Conservation (phyloP, 2,113 vertebrate species). For the Pteruthius melanotis region DNA sequence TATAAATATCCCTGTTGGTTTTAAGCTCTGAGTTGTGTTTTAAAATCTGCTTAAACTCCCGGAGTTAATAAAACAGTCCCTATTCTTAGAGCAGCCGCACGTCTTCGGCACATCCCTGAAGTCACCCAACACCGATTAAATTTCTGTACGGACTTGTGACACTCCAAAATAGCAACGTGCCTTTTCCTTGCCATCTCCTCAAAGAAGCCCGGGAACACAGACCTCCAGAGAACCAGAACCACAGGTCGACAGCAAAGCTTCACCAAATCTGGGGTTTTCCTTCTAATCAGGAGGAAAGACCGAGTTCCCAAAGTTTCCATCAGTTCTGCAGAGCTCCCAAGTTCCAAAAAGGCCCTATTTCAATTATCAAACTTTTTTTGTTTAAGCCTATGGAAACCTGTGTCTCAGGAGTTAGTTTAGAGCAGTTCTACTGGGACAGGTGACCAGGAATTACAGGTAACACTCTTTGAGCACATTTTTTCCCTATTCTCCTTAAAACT, state of each 20-base stretch:
- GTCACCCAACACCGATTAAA: background rate
- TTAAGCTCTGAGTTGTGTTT: accelerated
- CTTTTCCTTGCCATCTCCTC: background rate
- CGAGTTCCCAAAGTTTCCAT: background rate
- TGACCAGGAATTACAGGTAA: background rate
- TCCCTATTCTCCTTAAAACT: no score
- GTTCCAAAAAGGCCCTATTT: background rate
- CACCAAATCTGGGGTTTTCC: accelerated
- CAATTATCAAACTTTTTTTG: accelerated
- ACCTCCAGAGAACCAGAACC: background rate
- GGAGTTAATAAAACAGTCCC: background rate
- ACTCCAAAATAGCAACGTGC: background rate
- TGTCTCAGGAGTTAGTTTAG: no score
- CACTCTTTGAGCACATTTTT: background rate
- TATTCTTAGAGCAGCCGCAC: background rate
- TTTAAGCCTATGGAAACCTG: background rate
- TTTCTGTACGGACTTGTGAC: background rate
- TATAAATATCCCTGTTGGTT: accelerated
- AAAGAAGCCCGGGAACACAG: background rate
- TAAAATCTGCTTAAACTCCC: background rate
- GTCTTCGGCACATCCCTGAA: background rate
- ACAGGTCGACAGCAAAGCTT: background rate
- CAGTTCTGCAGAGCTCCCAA: background rate
- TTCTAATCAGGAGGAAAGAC: background rate
- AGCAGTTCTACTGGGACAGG: background rate